Evolutionary conservation across 2,113 vertebrate species (phyloP), one percentile per base, ranked within the genome.

Genomic region (Melierax canorus): DNA sequence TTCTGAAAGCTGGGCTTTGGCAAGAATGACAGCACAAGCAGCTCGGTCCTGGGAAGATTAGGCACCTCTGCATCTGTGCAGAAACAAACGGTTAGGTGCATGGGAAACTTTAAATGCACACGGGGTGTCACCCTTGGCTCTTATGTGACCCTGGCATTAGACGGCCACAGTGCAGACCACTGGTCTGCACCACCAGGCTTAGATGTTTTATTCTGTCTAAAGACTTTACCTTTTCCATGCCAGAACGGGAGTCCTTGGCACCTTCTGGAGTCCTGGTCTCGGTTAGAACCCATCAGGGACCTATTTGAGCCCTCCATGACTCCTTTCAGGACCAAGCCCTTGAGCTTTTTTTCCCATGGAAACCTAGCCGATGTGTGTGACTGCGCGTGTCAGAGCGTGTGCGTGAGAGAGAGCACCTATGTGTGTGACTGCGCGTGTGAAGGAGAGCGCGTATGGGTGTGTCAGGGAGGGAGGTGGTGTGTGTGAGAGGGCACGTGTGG

Each of bases 281-380:
- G 0, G 0, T 36, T 67, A 46, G 5, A 17, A 76, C 4, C 12
- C 5, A 12, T 8, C 24, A 92, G 18, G 6, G 29, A 60, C 4
- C 8, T 39, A 21, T 27, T 0, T 39, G 21, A 71, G 46, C 2
- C 17, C 22, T 80, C 32, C 3, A 5, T 46, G 20, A 60, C 14
- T 36, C 14, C 8, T 67, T 72, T 68, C 66, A 43, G 36, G 16
- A 50, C 8, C 16, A 77, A 87, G 13, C 2, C 19, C 27, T 62
- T 73, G 34, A 69, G 14, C 77, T 66, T 80, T 66, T 19, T 89
- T 59, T 58, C 11, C 16, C 15, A 11, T 27, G 34, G 46, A 88
- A 92, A 72, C 4, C 20, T 46, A 87, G 32, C 11, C 50, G 9
- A 5, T 5, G 45, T 9, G 39, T 18, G 73, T 32, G 50, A 2